Evolutionary conservation across 1,140 invertebrate species (phyloP).

Genomic region (Sycobia sp.): DNA sequence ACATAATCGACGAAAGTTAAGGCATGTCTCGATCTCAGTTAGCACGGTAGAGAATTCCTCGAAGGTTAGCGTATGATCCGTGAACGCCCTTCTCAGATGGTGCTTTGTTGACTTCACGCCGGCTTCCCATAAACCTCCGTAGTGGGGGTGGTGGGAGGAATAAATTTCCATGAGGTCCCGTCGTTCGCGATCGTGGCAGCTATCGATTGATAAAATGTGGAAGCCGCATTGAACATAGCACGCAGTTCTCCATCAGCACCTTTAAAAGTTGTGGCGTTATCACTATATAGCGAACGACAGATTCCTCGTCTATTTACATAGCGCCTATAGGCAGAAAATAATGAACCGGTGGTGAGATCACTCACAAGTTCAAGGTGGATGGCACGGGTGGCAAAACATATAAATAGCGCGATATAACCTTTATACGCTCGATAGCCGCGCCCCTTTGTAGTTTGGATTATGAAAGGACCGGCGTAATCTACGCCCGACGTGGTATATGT

Average conservation of each 20-base stretch:
- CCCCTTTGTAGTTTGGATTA: slow-evolving; percentile 1
- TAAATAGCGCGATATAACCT: slow-evolving; percentile 16
- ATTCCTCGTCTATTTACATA: slow-evolving; percentile 8
- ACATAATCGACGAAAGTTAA: too few relatives aligned
- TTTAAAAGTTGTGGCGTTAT: slow-evolving; percentile 27
- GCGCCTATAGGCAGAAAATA: slow-evolving; percentile 25
- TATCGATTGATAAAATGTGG: background rate
- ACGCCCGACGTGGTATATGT: too few relatives aligned
- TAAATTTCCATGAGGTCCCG: too few relatives aligned
- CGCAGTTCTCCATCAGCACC: slow-evolving; percentile 17
- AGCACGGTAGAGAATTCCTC: slow-evolving; percentile 8
- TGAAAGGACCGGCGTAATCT: slow-evolving; percentile 15
- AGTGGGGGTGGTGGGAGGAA: too few relatives aligned
- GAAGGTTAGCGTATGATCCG: background rate
- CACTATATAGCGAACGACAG: too few relatives aligned
- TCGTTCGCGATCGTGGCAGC: too few relatives aligned
- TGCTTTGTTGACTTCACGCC: too few relatives aligned
- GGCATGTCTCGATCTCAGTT: slow-evolving; percentile 3
- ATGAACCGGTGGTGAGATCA: slow-evolving; percentile 3
- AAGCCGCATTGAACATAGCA: slow-evolving; percentile 5
- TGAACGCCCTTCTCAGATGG: background rate
- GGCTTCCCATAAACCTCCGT: too few relatives aligned
- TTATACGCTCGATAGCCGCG: slow-evolving; percentile 4
- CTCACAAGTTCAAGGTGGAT: slow-evolving; percentile 26
- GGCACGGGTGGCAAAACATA: too few relatives aligned